Conservation (phyloP, 2,888 invertebrate species). For the Nowickia ferox region DNA sequence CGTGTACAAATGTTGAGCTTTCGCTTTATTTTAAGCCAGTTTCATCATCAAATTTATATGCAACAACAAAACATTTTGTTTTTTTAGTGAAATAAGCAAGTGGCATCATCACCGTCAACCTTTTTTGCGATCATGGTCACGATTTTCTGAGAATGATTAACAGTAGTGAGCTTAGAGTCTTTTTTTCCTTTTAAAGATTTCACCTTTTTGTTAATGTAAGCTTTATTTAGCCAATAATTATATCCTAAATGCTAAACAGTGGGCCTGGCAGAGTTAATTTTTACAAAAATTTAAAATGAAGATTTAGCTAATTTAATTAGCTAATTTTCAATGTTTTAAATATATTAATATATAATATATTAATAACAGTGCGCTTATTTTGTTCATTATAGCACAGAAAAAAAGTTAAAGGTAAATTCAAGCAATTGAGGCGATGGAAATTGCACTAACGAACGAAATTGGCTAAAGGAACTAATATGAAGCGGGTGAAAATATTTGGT, state of each 20-base stretch:
- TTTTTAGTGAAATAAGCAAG: constrained; percentile 54
- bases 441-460: too few species aligned
- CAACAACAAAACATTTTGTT: constrained; percentile 29
- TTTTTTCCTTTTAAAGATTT: not conserved
- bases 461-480: too few species aligned
- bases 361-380: too few species aligned
- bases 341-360: too few species aligned
- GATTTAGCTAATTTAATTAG: too few species aligned
- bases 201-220: constrained; percentile 27
- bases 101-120: constrained; percentile 62
- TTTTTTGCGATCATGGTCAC: constrained; percentile 65
- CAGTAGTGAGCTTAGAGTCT: constrained; percentile 53
- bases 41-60: not conserved
- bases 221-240: constrained; percentile 58
- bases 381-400: too few species aligned
- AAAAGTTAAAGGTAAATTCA: too few species aligned
- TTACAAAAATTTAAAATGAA: not conserved
- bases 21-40: constrained; percentile 42
- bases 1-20: constrained; percentile 28
- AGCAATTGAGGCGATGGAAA: too few species aligned
- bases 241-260: constrained; percentile 46
- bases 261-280: not conserved
- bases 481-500: too few species aligned
- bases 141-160: constrained; percentile 60
- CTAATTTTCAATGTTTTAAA: too few species aligned